These are phyloP conservation scores for Lepidonotus clava DNA, from an alignment of 2,888 invertebrate genomes.

Conservation along the genomic window DNA sequence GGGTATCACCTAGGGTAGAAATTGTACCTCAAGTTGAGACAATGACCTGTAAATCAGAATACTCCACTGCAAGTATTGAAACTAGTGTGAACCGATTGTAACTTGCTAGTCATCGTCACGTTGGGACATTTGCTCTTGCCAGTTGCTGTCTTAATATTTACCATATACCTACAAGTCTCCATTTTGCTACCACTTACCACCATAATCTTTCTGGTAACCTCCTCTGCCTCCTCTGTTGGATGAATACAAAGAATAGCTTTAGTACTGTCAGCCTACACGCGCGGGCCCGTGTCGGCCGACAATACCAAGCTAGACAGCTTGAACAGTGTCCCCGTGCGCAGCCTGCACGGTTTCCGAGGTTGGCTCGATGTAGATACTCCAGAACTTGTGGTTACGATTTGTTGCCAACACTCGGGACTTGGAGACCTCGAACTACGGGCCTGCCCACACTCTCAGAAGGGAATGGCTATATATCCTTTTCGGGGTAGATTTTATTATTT, in stretches of 20 bases:
- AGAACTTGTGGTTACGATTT: slow-evolving; percentile 30
- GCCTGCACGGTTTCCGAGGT: slow-evolving; percentile 15
- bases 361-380: slow-evolving; percentile 34
- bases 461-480: too few relatives aligned
- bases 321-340: slow-evolving; percentile 18
- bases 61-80: too few relatives aligned
- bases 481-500: too few relatives aligned
- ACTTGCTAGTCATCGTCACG: not conserved
- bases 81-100: not conserved
- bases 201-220: slow-evolving; percentile 60
- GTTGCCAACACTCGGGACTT: slow-evolving; percentile 17
- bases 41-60: too few relatives aligned
- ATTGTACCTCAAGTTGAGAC: too few relatives aligned
- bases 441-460: not conserved
- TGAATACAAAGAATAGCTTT: slow-evolving; percentile 54
- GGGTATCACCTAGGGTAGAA: too few relatives aligned
- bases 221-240: slow-evolving; percentile 60
- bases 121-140: slow-evolving; percentile 51
- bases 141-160: slow-evolving; percentile 36
- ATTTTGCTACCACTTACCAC: slow-evolving; percentile 58
- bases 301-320: slow-evolving; percentile 48
- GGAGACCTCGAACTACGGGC: slow-evolving; percentile 9
- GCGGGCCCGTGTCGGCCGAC: not conserved
- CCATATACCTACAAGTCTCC: slow-evolving; percentile 51
- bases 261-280: slow-evolving; percentile 49